These are phyloP conservation scores for Mythimna vitellina DNA, from an alignment of 2,888 invertebrate genomes.

Conservation along the genomic window DNA sequence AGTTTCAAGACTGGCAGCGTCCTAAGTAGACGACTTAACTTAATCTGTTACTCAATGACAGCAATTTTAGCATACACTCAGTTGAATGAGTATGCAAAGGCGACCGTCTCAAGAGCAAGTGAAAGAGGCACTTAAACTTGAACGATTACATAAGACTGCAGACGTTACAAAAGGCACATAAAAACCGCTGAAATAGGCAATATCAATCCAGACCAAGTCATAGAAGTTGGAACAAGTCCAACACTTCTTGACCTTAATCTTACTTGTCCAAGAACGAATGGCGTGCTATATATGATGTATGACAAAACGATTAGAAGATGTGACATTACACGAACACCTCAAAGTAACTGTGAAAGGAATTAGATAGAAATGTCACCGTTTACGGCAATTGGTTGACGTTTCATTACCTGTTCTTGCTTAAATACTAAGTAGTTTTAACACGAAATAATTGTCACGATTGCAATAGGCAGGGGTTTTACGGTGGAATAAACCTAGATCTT, in stretches of 20 bases:
- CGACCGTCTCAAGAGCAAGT: background rate
- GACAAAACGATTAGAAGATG: conserved; percentile 21
- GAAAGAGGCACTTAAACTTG: conserved; percentile 3
- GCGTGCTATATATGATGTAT: conserved; percentile 20
- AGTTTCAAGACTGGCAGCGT: too few relatives aligned
- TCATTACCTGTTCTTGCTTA: conserved; percentile 20
- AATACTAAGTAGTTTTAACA: conserved; percentile 23
- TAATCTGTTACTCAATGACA: background rate
- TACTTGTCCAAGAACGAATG: conserved; percentile 30
- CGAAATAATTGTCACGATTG: conserved; percentile 8
- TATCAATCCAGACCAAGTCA: conserved; percentile 31
- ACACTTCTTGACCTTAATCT: conserved; percentile 38
- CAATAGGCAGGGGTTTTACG: conserved; percentile 5
- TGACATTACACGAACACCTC: conserved; percentile 14
- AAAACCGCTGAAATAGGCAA: conserved; percentile 38
- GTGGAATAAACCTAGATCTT: conserved; percentile 19
- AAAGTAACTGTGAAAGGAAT: conserved; percentile 27
- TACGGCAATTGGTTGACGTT: conserved; percentile 10
- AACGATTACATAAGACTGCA: conserved; percentile 26
- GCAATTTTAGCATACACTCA: background rate
- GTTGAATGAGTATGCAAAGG: background rate
- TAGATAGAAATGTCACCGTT: conserved; percentile 17
- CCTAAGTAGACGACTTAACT: background rate
- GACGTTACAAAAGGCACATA: conserved; percentile 24
- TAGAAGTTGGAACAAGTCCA: conserved; percentile 45